phyloP scores from a whole-genome alignment of 1,140 invertebrate genomes.

The Neodiprion lecontei region DNA sequence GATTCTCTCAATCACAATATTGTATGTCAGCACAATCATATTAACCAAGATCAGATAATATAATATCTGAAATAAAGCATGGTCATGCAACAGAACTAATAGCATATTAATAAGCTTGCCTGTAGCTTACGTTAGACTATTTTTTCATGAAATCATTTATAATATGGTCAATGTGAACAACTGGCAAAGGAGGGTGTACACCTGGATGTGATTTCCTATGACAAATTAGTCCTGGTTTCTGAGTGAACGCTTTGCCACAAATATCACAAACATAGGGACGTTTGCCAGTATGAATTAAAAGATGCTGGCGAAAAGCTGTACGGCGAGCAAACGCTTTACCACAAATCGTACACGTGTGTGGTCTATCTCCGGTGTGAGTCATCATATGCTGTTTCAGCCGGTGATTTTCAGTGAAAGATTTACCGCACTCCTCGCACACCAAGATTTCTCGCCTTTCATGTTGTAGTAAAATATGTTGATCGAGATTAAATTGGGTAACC shows the following conservation, averaged over 20 bases:
- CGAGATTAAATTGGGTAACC: constrained; percentile 57
- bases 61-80: no score
- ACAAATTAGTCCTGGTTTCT: constrained; percentile 69
- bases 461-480: constrained; percentile 60
- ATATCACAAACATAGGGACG: constrained; percentile 83
- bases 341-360: constrained; percentile 68
- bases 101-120: no score
- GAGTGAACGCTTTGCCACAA: constrained; percentile 79
- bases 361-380: constrained; percentile 68
- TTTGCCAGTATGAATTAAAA: constrained; percentile 83
- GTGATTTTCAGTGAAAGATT: constrained; percentile 64
- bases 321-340: constrained; percentile 62
- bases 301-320: constrained; percentile 65
- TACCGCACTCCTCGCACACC: constrained; percentile 66
- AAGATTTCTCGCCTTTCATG: constrained; percentile 57
- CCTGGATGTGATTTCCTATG: constrained; percentile 69
- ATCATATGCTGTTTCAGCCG: constrained; percentile 69
- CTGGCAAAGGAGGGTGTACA: constrained; percentile 52
- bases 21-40: no score
- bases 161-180: constrained; percentile 56
- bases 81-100: no score
- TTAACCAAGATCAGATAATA: no score
- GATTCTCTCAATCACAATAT: no score
- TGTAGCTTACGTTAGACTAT: background rate
- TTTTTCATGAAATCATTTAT: constrained; percentile 49